Conservation (phyloP, 2,113 vertebrate genomes). For the Paratilapia polleni region DNA sequence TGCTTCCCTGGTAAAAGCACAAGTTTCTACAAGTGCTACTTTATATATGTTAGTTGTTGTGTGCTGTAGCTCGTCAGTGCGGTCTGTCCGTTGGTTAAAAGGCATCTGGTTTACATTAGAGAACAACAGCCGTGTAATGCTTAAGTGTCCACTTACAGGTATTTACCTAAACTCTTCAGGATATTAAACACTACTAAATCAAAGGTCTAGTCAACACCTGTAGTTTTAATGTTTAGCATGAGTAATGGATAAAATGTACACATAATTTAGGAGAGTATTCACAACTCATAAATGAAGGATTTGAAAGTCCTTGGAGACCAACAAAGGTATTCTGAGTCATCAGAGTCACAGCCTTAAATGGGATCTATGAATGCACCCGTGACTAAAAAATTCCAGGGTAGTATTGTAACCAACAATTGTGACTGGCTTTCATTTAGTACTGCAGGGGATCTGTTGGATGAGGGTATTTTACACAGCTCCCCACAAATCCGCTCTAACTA, state of each 20-base stretch:
- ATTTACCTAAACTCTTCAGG: neutral
- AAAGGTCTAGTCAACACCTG: neutral
- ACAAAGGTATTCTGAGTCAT: slow-evolving; percentile 28
- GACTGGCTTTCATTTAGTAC: slow-evolving; percentile 49
- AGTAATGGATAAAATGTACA: neutral
- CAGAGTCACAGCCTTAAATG: slow-evolving; percentile 27
- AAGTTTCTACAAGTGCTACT: neutral
- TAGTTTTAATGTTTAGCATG: neutral
- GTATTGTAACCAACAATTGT: slow-evolving; percentile 20
- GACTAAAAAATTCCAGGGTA: slow-evolving; percentile 62
- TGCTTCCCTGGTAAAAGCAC: neutral
- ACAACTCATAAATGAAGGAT: neutral
- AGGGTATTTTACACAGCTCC: slow-evolving; percentile 4
- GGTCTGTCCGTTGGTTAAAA: neutral
- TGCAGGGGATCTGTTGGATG: neutral
- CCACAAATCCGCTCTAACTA: slow-evolving; percentile 7
- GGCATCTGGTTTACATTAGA: neutral
- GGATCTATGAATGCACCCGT: slow-evolving; percentile 39
- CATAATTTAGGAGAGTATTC: neutral
- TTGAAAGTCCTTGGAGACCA: neutral
- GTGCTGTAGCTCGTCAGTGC: neutral
- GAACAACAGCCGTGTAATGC: neutral
- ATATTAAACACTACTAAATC: neutral
- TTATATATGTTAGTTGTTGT: neutral
- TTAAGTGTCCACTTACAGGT: neutral